Percentiles rank a stretch among this genome's conserved stretches.
Conservation (phyloP, 2,888 invertebrate genomes). For the Synergus gifuensis region DNA sequence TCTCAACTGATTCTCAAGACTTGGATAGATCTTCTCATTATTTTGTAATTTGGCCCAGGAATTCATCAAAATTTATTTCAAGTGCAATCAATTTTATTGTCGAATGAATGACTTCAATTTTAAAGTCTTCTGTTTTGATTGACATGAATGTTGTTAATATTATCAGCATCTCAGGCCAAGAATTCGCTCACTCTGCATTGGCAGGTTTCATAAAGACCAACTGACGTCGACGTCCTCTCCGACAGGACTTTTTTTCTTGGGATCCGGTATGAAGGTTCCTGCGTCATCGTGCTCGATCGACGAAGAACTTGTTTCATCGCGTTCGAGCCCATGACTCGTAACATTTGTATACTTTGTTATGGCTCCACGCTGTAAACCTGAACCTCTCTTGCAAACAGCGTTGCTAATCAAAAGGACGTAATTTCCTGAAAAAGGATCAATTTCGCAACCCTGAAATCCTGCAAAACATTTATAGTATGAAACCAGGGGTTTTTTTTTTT, state of each 20-base stretch:
- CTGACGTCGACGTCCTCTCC: conserved; percentile 49
- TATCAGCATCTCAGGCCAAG: conserved; percentile 25
- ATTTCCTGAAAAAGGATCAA: conserved; percentile 17
- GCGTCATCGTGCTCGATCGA: conserved; percentile 38
- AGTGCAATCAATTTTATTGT: background rate
- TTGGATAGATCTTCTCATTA: background rate
- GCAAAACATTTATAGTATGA: background rate
- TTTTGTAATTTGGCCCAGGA: background rate
- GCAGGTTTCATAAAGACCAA: conserved; percentile 30
- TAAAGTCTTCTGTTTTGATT: conserved; percentile 1
- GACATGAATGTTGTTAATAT: conserved; percentile 24
- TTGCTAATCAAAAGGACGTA: conserved; percentile 11
- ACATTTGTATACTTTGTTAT: conserved; percentile 36
- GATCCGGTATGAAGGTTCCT: conserved; percentile 32
- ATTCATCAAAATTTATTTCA: background rate
- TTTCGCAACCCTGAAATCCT: background rate
- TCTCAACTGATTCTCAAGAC: background rate
- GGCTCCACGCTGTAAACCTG: conserved; percentile 27
- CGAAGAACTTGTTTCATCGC: conserved; percentile 38
- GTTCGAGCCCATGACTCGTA: conserved; percentile 29
- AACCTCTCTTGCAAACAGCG: conserved; percentile 15
- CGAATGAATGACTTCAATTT: background rate
- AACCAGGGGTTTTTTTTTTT: too few relatives aligned
- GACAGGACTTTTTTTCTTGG: conserved; percentile 28
- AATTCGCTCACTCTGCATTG: conserved; percentile 24